A percentile compares a stretch with the other conserved stretches of the same genome.
phyloP scores from a whole-genome alignment of 2,888 invertebrate genomes.

The Mongoloraphidia duomilia region DNA sequence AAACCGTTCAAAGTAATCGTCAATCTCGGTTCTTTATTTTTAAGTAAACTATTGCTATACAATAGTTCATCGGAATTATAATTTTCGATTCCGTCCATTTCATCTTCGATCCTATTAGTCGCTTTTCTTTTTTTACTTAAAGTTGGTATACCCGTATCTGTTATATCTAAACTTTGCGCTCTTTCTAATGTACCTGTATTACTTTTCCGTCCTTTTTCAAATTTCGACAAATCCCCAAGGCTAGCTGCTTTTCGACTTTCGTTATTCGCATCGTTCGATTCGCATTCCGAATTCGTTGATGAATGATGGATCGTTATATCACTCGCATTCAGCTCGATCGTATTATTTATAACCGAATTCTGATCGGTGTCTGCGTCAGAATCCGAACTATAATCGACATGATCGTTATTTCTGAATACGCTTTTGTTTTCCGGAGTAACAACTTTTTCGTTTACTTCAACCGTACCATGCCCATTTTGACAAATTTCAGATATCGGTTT shows the following conservation, averaged over 20 bases:
- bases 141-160: slow-evolving; percentile 30
- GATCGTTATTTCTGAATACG: slow-evolving; percentile 19
- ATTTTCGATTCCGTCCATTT: slow-evolving; percentile 23
- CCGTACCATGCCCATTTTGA: no score
- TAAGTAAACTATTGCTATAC: slow-evolving; percentile 29
- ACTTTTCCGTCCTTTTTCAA: slow-evolving; percentile 34
- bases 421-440: background rate
- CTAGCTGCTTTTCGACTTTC: slow-evolving; percentile 61
- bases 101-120: slow-evolving; percentile 36
- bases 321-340: slow-evolving; percentile 57
- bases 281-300: slow-evolving; percentile 38
- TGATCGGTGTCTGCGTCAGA: slow-evolving; percentile 35
- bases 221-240: slow-evolving; percentile 61
- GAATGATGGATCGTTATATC: slow-evolving; percentile 62
- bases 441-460: no score
- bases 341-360: slow-evolving; percentile 35
- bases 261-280: slow-evolving; percentile 39
- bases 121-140: slow-evolving; percentile 48
- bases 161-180: slow-evolving; percentile 68
- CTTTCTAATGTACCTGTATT: slow-evolving; percentile 49
- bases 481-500: no score
- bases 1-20: slow-evolving; percentile 49
- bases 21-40: slow-evolving; percentile 41
- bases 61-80: slow-evolving; percentile 29
- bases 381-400: slow-evolving; percentile 29